A percentile compares a stretch with the other conserved stretches of the same genome.
phyloP scores from a whole-genome alignment of 2,797 vertebrate species.

The Chromis chromis region DNA sequence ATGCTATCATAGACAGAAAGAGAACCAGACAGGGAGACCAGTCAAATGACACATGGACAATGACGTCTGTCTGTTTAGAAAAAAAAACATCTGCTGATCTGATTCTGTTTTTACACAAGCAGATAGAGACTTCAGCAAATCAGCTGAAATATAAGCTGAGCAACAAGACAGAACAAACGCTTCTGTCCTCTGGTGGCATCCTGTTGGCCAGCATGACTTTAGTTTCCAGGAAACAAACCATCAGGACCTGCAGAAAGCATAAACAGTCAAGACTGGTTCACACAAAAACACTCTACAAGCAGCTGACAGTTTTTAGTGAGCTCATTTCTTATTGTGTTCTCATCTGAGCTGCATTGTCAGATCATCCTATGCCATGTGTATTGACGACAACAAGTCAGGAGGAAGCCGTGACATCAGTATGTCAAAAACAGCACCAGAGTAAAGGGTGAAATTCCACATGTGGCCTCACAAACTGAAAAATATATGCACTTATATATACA shows the following conservation, averaged over 20 bases:
- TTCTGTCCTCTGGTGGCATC: conserved; percentile 17
- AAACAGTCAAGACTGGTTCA: conserved; percentile 6
- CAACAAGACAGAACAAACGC: conserved; percentile 19
- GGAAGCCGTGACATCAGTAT: background rate
- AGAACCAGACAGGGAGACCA: too few relatives aligned
- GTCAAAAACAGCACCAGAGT: background rate
- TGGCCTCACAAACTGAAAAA: background rate
- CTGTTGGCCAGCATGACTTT: conserved; percentile 20
- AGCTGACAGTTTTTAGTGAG: background rate
- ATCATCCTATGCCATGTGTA: background rate
- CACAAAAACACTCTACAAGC: background rate
- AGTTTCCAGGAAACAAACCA: conserved; percentile 35
- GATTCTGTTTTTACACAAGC: conserved; percentile 6
- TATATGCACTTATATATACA: background rate
- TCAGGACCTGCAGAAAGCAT: background rate
- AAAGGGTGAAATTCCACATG: background rate
- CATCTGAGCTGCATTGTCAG: background rate
- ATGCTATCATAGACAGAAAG: too few relatives aligned
- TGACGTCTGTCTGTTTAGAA: background rate
- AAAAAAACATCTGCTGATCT: conserved; percentile 2
- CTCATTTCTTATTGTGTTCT: background rate
- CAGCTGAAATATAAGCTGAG: conserved; percentile 26
- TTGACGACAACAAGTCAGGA: background rate
- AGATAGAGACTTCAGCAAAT: background rate
- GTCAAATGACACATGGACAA: background rate